A percentile compares a stretch with the other conserved stretches of the same genome.
phyloP scores from a whole-genome alignment of 2,888 invertebrate species.

The Cantharis lateralis region DNA sequence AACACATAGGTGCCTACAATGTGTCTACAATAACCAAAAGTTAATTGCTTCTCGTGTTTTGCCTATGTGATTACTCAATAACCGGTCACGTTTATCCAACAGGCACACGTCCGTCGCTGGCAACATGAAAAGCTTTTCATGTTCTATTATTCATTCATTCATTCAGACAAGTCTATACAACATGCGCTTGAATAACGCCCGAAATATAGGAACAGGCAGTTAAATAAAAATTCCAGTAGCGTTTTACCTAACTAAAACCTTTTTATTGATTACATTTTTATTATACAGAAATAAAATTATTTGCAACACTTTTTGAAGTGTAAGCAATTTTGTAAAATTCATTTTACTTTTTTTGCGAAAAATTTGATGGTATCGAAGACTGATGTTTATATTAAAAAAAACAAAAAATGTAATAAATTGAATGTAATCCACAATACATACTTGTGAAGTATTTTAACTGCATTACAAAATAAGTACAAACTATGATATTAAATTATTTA shows the following conservation, averaged over 20 bases:
- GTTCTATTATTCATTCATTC: slow-evolving; percentile 49
- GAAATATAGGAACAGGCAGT: slow-evolving; percentile 9
- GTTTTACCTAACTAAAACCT: slow-evolving; percentile 11
- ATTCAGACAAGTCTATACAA: slow-evolving; percentile 38
- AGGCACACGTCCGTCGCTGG: slow-evolving; percentile 39
- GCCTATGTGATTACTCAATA: slow-evolving; percentile 7
- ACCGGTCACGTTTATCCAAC: slow-evolving; percentile 44
- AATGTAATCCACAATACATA: neutral
- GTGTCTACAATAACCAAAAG: neutral
- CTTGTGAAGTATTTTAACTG: neutral
- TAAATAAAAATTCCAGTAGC: slow-evolving; percentile 16
- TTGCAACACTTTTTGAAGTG: neutral
- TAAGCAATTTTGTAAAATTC: neutral
- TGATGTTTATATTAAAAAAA: neutral
- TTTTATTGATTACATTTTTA: slow-evolving; percentile 9
- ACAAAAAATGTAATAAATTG: neutral
- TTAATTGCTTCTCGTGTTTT: slow-evolving; percentile 5
- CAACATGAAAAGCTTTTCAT: slow-evolving; percentile 51
- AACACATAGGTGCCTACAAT: neutral
- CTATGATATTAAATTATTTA: too few species aligned
- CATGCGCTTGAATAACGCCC: slow-evolving; percentile 40
- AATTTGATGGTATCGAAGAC: too few species aligned
- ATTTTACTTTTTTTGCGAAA: neutral
- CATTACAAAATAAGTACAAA: too few species aligned
- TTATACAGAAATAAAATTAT: neutral